Conservation (phyloP, 2,888 invertebrate species). For the Mythimna impura region DNA sequence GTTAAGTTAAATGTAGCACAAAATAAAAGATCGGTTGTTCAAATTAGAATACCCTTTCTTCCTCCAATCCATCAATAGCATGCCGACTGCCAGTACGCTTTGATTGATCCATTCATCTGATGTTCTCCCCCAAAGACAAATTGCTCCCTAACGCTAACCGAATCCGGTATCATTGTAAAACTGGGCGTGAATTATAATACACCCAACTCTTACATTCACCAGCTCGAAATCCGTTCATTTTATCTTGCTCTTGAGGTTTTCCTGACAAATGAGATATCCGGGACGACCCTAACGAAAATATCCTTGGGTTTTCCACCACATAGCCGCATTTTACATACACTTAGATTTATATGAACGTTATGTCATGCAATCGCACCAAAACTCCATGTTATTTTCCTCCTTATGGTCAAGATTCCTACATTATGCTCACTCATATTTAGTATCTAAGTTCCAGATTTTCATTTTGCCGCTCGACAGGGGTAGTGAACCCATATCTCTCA, state of each 20-base stretch:
- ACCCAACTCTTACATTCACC: conserved; percentile 66
- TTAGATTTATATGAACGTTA: conserved; percentile 60
- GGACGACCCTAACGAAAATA: conserved; percentile 68
- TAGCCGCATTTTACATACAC: conserved; percentile 65
- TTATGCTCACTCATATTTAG: conserved; percentile 28
- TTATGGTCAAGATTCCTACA: conserved; percentile 33
- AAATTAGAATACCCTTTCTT: conserved; percentile 4
- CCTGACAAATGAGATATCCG: conserved; percentile 76
- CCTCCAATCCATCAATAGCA: conserved; percentile 32
- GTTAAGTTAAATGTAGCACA: too few species aligned
- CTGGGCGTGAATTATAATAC: conserved; percentile 65
- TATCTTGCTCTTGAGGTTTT: conserved; percentile 79
- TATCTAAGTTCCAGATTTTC: conserved; percentile 31
- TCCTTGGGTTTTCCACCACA: conserved; percentile 69
- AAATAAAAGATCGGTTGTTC: too few species aligned
- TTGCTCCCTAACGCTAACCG: conserved; percentile 39
- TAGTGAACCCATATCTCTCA: conserved; percentile 46
- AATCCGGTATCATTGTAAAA: conserved; percentile 62
- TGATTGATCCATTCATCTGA: conserved; percentile 56
- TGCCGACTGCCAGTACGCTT: conserved; percentile 13
- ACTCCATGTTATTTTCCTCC: conserved; percentile 21
- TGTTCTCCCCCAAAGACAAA: conserved; percentile 51
- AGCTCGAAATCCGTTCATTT: conserved; percentile 73
- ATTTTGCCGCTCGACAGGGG: conserved; percentile 22
- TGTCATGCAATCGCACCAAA: conserved; percentile 38